Evolutionary conservation across 2,113 vertebrate species (phyloP), one percentile per base, ranked within the genome.

Genomic region (Elanoides forficatus): DNA sequence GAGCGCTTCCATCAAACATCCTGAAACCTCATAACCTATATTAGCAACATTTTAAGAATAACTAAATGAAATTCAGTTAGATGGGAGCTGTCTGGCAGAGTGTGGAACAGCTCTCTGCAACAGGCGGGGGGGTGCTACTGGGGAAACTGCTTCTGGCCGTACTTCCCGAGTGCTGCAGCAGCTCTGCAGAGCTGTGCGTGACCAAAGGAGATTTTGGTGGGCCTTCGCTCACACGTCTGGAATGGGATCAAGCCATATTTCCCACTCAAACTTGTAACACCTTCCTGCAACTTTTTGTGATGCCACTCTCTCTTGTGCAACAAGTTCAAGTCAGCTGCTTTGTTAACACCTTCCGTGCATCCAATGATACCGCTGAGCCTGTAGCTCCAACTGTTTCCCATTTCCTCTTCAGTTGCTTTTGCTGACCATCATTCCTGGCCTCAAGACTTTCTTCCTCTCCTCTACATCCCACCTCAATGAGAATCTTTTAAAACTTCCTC

Each of bases 111-210:
- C 9, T 72, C 15, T 50, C 42, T 13, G 7, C 25, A 30, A 20
- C 12, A 25, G 6, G 8, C 18, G 22, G 12, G 23, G 20, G 4
- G 6, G 1, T 47, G 30, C 38, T 95, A 48, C 42, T 40, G 40
- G 25, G 13, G 9, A 58, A 68, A 29, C 32, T 4, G 29, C 50
- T 62, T n/a, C 63, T 79, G 62, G 15, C n/a, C 1, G 0, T 4
- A 5, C 26, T 30, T 62, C 6, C 14, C 45, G 40, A 43, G 42
- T 0, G 4, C 52, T 65, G 47, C 84, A 52, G 60, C 74, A 58
- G 65, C 50, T 48, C 25, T 2, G 0, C 48, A 34, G 45, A 3
- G 0, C 12, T 16, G 20, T 1, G 15, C 0, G 1, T 2, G 30
- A 62, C 59, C 0, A 0, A 13, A n/a, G 71, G 19, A 75, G 25